Conservation (phyloP, 2,888 invertebrate genomes). For the Papilio protenor region DNA sequence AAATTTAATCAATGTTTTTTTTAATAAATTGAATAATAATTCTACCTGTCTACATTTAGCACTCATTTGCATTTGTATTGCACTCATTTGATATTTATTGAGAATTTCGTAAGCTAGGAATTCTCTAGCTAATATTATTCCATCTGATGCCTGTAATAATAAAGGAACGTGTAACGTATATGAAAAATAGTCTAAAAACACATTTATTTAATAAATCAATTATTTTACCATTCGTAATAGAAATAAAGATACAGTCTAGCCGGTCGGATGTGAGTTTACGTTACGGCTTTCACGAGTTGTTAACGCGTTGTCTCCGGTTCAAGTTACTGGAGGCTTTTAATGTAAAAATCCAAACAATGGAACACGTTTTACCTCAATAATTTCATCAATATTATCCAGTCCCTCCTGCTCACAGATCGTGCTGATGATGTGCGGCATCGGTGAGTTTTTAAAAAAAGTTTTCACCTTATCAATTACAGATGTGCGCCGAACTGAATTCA, state of each 20-base stretch:
- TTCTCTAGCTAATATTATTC: slow-evolving; percentile 66
- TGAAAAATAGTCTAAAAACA: too few relatives aligned
- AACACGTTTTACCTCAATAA: slow-evolving; percentile 58
- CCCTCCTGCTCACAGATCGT: slow-evolving; percentile 65
- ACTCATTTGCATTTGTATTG: slow-evolving; percentile 66
- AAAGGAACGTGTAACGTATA: background rate
- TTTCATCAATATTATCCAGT: slow-evolving; percentile 62
- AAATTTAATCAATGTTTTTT: too few relatives aligned
- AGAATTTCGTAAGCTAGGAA: slow-evolving; percentile 65
- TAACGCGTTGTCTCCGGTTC: too few relatives aligned
- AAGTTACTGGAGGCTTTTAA: too few relatives aligned
- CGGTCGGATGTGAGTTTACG: too few relatives aligned
- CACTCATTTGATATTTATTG: slow-evolving; percentile 53
- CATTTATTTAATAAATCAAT: too few relatives aligned
- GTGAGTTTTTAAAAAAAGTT: slow-evolving; percentile 50
- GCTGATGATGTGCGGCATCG: slow-evolving; percentile 57
- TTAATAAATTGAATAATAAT: too few relatives aligned
- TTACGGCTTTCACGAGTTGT: too few relatives aligned
- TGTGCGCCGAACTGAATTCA: slow-evolving; percentile 56
- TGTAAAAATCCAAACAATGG: too few relatives aligned
- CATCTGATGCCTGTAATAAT: slow-evolving; percentile 64
- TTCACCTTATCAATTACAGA: slow-evolving; percentile 53
- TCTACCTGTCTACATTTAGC: slow-evolving; percentile 72
- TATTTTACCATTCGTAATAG: too few relatives aligned
- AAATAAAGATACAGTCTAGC: too few relatives aligned